A percentile compares a stretch with the other conserved stretches of the same genome.
Evolutionary conservation across 2,113 vertebrate genomes (phyloP).

Genomic region (Ammodramus savannarum): DNA sequence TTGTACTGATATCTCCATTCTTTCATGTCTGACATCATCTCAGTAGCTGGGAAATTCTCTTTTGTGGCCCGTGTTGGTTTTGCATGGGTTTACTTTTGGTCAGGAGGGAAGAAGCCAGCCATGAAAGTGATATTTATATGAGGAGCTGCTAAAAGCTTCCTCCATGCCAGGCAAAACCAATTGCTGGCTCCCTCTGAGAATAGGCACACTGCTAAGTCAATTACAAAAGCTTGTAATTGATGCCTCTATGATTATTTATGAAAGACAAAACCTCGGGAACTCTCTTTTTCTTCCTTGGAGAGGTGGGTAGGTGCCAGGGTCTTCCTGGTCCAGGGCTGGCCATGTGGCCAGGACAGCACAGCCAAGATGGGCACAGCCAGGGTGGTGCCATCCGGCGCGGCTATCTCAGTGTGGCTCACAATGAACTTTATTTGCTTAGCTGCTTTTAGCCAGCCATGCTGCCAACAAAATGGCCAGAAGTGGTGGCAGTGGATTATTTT

Average conservation of each 20-base stretch:
- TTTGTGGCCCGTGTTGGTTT: neutral
- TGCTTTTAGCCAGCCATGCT: neutral
- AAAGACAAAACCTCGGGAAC: neutral
- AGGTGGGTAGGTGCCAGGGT: neutral
- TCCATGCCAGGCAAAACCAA: neutral
- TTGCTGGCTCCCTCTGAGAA: neutral
- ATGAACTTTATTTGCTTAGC: neutral
- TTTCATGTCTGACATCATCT: neutral
- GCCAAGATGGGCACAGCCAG: neutral
- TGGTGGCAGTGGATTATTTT: neutral
- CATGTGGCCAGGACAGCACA: neutral
- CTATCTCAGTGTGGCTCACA: neutral
- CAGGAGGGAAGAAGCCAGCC: neutral
- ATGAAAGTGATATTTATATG: too few relatives aligned
- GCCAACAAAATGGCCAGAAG: neutral
- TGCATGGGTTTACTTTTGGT: neutral
- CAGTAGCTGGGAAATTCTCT: neutral
- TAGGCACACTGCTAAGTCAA: neutral
- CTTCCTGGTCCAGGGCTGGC: neutral
- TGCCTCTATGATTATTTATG: neutral
- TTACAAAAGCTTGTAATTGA: neutral
- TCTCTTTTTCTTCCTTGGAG: neutral
- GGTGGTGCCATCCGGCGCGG: fast-evolving
- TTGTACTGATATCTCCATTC: neutral
- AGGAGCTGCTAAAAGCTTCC: neutral